These are phyloP conservation scores for Macrotrachela quadricornifera DNA, from an alignment of 1,140 invertebrate species.

Conservation along the genomic window DNA sequence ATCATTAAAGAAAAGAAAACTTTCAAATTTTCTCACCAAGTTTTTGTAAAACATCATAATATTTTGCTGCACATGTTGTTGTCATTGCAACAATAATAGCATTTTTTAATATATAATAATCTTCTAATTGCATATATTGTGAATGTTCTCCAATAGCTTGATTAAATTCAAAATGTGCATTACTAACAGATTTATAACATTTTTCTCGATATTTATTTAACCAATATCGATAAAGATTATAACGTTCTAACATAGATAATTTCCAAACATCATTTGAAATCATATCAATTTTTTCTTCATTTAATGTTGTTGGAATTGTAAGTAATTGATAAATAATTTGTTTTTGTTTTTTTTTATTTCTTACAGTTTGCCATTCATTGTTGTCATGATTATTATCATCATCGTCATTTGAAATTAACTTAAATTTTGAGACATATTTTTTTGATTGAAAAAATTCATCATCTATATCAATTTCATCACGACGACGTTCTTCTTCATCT, in stretches of 20 bases:
- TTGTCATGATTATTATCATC: too few relatives aligned
- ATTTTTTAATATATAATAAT: slow-evolving; percentile 11
- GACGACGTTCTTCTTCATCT: neutral
- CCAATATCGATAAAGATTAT: slow-evolving; percentile 14
- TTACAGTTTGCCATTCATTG: neutral
- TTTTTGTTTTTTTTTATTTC: too few relatives aligned
- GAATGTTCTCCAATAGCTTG: neutral
- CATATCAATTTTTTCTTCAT: too few relatives aligned
- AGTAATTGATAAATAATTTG: too few relatives aligned
- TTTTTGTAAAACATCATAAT: slow-evolving; percentile 4
- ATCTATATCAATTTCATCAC: neutral
- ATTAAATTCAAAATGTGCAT: slow-evolving; percentile 3
- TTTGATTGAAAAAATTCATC: too few relatives aligned
- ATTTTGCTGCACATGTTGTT: slow-evolving; percentile 17
- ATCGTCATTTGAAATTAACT: too few relatives aligned
- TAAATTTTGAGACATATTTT: too few relatives aligned
- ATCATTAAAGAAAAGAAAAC: neutral
- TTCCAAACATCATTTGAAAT: slow-evolving; percentile 5
- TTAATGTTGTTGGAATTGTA: too few relatives aligned
- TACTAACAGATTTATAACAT: neutral
- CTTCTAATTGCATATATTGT: slow-evolving; percentile 9
- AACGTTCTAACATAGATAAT: slow-evolving; percentile 11
- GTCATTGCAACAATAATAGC: slow-evolving; percentile 24
- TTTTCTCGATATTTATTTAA: neutral
- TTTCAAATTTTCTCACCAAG: slow-evolving; percentile 8